Evolutionary conservation across 2,113 vertebrate genomes (phyloP), one percentile per base, ranked within the genome.

Genomic region (Platysternon megacephalum): DNA sequence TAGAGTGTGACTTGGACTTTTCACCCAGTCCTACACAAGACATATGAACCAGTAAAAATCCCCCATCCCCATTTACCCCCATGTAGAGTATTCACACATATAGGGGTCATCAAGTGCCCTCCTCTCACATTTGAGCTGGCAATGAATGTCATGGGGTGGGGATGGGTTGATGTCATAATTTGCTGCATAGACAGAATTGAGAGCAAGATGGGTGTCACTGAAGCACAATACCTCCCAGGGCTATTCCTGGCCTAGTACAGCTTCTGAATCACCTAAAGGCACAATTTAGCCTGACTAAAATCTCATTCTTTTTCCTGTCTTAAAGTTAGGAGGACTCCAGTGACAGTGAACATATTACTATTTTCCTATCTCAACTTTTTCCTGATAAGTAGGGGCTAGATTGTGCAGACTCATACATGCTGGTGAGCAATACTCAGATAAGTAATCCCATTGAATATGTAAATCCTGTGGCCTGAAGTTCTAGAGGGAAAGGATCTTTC

Each of bases 11-110:
- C 44, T 87, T 81, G 49, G 14, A 56, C 2, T 91, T 32, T 90
- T 48, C 39, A 11, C 35, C 65, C 10, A 72, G 9, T 22, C 6
- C 14, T 5, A 49, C 12, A 74, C 32, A 1, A 0, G 9, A 3
- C 44, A 81, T 8, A 78, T 82, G 1, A 4, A 10, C 61, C 6
- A 83, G 92, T 58, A 88, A 46, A 90, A 90, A 56, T 86, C 61
- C 42, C 35, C 48, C 2, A 39, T 39, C 24, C 1, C 3, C 9
- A 44, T 83, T 19, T 2, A 79, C 35, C 32, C 9, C 81, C 28
- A 2, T n/a, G 53, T 35, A 44, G 21, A 5, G 4, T 72, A 39
- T 51, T 51, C 6, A 3, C 61, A 44, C 29, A 29, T 8, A 22
- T 11, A 89, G 85, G 65, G 39, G 65, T 72, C n/a, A 39, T 19